Evolutionary conservation across 1,140 invertebrate genomes (phyloP).

Genomic region (Diprion similis): DNA sequence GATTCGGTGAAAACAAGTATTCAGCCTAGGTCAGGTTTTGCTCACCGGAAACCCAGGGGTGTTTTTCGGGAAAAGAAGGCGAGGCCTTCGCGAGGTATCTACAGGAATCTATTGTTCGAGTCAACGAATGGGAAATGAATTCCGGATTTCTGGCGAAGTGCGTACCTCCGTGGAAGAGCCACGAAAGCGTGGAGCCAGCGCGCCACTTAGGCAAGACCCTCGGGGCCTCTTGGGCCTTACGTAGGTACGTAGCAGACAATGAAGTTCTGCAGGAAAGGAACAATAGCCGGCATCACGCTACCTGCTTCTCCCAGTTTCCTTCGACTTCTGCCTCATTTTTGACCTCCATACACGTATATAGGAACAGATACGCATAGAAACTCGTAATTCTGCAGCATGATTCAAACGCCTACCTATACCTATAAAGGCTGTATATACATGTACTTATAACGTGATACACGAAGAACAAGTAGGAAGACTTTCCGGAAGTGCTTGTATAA

Average conservation of each 20-base stretch:
- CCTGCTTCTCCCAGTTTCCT: constrained; percentile 30
- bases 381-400: too few relatives aligned
- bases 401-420: too few relatives aligned
- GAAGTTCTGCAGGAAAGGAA: constrained; percentile 34
- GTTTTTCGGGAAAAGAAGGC: background rate
- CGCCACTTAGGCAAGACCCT: constrained; percentile 53
- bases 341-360: constrained; percentile 34
- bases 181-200: constrained; percentile 60
- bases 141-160: constrained; percentile 4
- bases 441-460: too few relatives aligned
- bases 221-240: constrained; percentile 13
- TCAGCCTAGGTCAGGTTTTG: background rate
- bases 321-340: constrained; percentile 37
- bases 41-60: background rate
- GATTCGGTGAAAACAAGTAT: background rate
- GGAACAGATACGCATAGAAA: background rate
- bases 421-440: too few relatives aligned
- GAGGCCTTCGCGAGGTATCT: background rate
- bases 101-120: background rate
- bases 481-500: background rate
- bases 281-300: constrained; percentile 58
- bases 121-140: constrained; percentile 14
- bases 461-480: background rate
- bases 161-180: constrained; percentile 35
- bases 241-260: background rate